phyloP scores from a whole-genome alignment of 2,113 vertebrate genomes.

The Daubentonia madagascariensis region DNA sequence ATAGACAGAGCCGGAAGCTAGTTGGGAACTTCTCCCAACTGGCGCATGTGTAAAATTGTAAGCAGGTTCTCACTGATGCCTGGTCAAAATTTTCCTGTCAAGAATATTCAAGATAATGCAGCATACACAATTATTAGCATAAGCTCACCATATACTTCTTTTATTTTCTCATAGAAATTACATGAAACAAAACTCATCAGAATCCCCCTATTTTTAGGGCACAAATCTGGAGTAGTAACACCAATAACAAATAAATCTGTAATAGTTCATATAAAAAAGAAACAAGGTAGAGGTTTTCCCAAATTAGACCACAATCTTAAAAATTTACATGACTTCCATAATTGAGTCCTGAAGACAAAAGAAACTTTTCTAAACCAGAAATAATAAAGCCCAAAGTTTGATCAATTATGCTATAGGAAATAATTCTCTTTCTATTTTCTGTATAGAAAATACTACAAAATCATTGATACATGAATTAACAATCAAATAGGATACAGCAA shows the following conservation, averaged over 20 bases:
- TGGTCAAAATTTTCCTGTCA: not conserved
- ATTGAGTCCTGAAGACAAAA: not conserved
- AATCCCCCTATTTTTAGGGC: not conserved
- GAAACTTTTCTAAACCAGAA: not conserved
- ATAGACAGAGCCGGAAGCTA: not conserved
- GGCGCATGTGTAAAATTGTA: not conserved
- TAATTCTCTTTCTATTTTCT: not conserved
- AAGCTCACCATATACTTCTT: not conserved
- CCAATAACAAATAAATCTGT: not conserved
- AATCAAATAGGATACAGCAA: not conserved
- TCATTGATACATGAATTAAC: not conserved
- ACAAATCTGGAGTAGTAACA: not conserved
- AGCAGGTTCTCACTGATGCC: not conserved
- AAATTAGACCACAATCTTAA: not conserved
- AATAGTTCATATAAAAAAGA: not conserved
- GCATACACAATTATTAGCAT: not conserved
- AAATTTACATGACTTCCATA: not conserved
- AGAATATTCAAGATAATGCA: not conserved
- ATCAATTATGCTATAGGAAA: not conserved
- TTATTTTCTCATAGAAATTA: not conserved
- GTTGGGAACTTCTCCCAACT: not conserved
- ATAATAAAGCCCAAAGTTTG: not conserved
- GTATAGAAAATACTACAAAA: not conserved
- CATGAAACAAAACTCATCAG: not conserved
- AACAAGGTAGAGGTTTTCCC: not conserved